Percentiles rank a stretch among this genome's conserved stretches.
Conservation (phyloP, 2,113 vertebrate species). For the Apteryx owenii region DNA sequence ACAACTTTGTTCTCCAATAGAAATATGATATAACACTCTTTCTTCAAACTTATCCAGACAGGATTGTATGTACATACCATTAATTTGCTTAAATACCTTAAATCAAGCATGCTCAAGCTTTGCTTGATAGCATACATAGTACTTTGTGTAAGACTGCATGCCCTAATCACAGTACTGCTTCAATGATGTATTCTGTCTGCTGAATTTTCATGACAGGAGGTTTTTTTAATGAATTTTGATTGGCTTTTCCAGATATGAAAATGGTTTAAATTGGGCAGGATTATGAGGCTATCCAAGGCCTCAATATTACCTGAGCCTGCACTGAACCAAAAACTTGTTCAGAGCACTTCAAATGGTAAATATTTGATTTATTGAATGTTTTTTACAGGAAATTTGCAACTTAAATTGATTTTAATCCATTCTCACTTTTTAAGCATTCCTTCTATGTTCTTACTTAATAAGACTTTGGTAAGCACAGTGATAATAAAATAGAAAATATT, state of each 20-base stretch:
- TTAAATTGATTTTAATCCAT: neutral
- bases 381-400: neutral
- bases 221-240: constrained; percentile 52
- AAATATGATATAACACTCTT: neutral
- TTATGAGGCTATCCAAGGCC: neutral
- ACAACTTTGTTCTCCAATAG: neutral
- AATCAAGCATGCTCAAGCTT: neutral
- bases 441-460: neutral
- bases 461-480: neutral
- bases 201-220: constrained; percentile 51
- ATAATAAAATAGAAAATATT: neutral
- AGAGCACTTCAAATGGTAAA: constrained; percentile 61
- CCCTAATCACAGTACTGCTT: constrained; percentile 48
- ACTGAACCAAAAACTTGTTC: neutral
- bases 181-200: constrained; percentile 34
- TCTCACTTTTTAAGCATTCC: neutral
- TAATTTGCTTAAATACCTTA: constrained; percentile 31
- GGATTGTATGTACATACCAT: neutral
- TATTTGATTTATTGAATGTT: neutral
- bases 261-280: constrained; percentile 61
- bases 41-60: neutral
- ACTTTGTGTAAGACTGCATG: constrained; percentile 44
- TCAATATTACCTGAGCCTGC: constrained; percentile 40
- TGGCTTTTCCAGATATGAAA: constrained; percentile 41
- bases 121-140: constrained; percentile 35